A percentile compares a stretch with the other conserved stretches of the same genome.
Conservation (phyloP, 2,797 vertebrate species). For the Buceros bicornis region DNA sequence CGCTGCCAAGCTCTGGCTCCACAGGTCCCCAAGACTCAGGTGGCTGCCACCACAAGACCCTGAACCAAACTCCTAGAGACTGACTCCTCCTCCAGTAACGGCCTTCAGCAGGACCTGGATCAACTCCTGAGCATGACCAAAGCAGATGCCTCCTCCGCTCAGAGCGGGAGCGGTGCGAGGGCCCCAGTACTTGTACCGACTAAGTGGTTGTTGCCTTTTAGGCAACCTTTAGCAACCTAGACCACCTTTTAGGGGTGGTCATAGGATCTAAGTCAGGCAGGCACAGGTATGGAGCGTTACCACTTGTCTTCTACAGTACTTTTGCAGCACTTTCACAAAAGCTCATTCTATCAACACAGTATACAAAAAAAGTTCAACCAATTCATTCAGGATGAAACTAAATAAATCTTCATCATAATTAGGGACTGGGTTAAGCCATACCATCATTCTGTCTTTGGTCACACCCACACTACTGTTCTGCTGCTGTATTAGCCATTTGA, state of each 20-base stretch:
- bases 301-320: neutral
- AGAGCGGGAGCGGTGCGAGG: neutral
- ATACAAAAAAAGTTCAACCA: neutral
- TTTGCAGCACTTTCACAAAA: neutral
- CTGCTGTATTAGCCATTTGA: neutral
- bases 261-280: neutral
- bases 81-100: neutral
- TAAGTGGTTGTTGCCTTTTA: neutral
- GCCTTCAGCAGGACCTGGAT: neutral
- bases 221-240: too few species aligned
- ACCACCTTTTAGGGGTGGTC: neutral
- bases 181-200: neutral
- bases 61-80: rapidly evolving
- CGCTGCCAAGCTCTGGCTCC: neutral
- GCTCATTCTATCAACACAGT: neutral
- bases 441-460: neutral
- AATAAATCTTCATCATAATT: rapidly evolving
- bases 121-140: neutral
- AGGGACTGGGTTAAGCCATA: neutral
- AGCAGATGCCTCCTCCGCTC: neutral
- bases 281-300: neutral
- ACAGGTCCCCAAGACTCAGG: neutral
- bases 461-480: neutral
- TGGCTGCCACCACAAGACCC: neutral
- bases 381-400: neutral